Conservation (phyloP, 1,140 invertebrate genomes). For the Trichogramma pretiosum region DNA sequence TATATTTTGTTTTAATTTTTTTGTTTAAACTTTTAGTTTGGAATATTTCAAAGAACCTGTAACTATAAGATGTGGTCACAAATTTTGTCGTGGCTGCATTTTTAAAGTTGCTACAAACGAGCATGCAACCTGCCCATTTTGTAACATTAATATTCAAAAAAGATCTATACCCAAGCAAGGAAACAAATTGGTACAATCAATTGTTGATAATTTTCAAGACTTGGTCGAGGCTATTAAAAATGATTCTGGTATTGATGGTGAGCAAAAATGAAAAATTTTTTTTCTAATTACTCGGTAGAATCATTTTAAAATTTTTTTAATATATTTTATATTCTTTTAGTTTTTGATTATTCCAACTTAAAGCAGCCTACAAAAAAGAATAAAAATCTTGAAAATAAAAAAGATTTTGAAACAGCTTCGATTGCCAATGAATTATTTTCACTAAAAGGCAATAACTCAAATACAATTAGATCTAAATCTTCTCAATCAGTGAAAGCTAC, state of each 20-base stretch:
- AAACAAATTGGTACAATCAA: constrained; percentile 10
- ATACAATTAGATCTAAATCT: background rate
- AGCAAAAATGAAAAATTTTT: constrained; percentile 7
- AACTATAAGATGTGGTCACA: constrained; percentile 25
- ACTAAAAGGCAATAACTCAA: background rate
- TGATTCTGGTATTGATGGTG: constrained; percentile 21
- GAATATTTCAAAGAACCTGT: constrained; percentile 18
- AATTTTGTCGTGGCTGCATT: constrained; percentile 23
- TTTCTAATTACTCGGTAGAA: too few relatives aligned
- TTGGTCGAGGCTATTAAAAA: constrained; percentile 12
- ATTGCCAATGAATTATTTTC: too few relatives aligned
- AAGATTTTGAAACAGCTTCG: too few relatives aligned
- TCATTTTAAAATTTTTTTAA: too few relatives aligned
- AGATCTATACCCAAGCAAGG: constrained; percentile 17
- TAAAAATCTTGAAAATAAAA: too few relatives aligned
- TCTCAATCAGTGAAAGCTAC: background rate
- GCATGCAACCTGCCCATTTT: constrained; percentile 20
- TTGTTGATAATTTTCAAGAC: constrained; percentile 6
- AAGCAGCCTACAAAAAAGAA: too few relatives aligned
- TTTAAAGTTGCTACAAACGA: constrained; percentile 10
- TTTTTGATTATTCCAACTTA: too few relatives aligned
- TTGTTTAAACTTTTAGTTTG: constrained; percentile 20
- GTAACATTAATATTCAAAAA: constrained; percentile 15
- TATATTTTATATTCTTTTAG: background rate
- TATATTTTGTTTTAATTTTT: background rate